phyloP scores from a whole-genome alignment of 2,113 vertebrate genomes.

The Actenoides hombroni region DNA sequence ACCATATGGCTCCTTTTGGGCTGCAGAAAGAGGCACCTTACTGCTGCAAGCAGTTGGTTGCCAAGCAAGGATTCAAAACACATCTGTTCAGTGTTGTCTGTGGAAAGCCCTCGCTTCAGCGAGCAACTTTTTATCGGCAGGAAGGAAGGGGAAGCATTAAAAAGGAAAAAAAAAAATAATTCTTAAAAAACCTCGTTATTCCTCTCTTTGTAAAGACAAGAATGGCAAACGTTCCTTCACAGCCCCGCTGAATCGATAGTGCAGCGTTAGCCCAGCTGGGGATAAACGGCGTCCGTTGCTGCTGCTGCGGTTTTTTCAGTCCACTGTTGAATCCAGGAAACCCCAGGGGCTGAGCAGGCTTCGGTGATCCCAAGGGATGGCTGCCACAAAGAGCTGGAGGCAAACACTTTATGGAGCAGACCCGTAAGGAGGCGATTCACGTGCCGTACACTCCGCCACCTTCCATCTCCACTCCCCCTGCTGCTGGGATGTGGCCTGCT shows the following conservation, averaged over 20 bases:
- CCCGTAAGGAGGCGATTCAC: neutral
- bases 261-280: neutral
- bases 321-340: neutral
- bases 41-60: conserved; percentile 3
- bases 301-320: neutral
- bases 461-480: neutral
- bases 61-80: neutral
- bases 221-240: neutral
- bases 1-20: neutral
- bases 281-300: fast-evolving
- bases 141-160: conserved; percentile 22
- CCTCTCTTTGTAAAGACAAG: conserved; percentile 1
- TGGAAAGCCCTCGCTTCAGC: conserved; percentile 11
- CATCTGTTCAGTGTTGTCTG: conserved; percentile 5
- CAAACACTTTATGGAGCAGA: neutral
- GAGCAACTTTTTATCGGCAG: neutral
- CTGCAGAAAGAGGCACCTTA: neutral
- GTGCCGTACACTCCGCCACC: neutral
- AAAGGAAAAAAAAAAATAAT: neutral
- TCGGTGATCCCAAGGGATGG: neutral
- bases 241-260: neutral
- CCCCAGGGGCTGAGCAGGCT: neutral
- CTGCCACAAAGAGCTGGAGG: neutral
- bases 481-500: neutral
- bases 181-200: neutral